Base-by-base conservation (phyloP, 2,797 vertebrate genomes). In the Lemur catta region DNA sequence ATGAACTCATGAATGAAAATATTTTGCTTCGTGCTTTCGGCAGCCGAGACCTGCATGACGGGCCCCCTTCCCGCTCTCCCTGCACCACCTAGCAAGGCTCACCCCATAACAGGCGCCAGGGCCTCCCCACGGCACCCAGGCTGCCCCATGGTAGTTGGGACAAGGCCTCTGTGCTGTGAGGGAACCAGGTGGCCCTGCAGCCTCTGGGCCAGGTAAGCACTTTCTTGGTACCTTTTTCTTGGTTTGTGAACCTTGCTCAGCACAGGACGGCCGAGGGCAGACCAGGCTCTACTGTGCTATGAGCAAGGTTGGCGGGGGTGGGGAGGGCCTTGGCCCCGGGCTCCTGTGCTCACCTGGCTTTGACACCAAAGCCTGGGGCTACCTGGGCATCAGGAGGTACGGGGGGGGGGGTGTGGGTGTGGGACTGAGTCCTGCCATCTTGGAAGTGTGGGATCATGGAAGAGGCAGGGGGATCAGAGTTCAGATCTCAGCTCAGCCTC, bases 1-100 rank as follows among this genome's bases (percentile, higher is more conserved):
- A 99, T 98, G 99, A 99, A 99, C 99, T 99, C 98, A 98, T 98
- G 98, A 99, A 99, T 99, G 98, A 99, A 99, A 99, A 98, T 99
- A 99, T 99, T 99, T 99, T 99, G 98, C 98, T 99, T 99, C 97
- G 98, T 98, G 98, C 97, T 98, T 98, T 98, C 92, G n/a, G 97
- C 98, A 98, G 98, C 97, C 98, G 94, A 97, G 97, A 93, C 87
- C 92, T 97, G 89, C 71, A 75, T 0, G 0, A 76, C 41, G 59
- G n/a, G 55, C 78, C 86, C 93, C 41, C 28, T 87, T 33, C 35
- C 82, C 76, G 63, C 92, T 86, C 87, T 82, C 95, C 91, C 13
- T 35, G 84, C 41, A 76, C 81, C 87, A 76, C 88, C 94, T 71
- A 84, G 67, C n/a, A 10, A 30, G 88, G 63, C 94, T 88, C 59